phyloP scores from a whole-genome alignment of 2,113 vertebrate genomes.

The Bettongia penicillata region DNA sequence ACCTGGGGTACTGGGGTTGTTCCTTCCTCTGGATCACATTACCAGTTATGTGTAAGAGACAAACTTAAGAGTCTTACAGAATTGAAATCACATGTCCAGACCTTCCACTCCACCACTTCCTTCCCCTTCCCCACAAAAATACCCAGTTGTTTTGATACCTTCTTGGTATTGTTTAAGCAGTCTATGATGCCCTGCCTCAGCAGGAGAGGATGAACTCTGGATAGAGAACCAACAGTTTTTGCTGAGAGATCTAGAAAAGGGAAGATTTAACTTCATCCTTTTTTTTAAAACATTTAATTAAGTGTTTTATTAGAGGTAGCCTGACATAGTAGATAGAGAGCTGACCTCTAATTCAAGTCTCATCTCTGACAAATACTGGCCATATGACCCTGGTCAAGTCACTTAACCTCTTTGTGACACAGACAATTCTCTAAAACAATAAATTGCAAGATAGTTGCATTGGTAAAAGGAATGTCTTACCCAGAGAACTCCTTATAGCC shows the following conservation, averaged over 20 bases:
- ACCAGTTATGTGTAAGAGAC: neutral
- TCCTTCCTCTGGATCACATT: neutral
- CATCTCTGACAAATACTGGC: neutral
- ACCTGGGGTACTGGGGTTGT: neutral
- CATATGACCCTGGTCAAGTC: neutral
- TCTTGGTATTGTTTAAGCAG: neutral
- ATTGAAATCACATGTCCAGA: neutral
- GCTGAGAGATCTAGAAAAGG: neutral
- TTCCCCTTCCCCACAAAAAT: neutral
- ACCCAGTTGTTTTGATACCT: neutral
- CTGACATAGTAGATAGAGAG: neutral
- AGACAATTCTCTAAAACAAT: neutral
- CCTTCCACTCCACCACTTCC: neutral
- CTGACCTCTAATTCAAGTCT: neutral
- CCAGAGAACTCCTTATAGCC: neutral
- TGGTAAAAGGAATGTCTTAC: neutral
- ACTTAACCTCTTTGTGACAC: neutral
- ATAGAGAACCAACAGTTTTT: neutral
- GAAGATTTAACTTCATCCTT: neutral
- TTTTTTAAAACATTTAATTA: neutral
- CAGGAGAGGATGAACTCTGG: neutral
- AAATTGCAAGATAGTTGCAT: constrained; percentile 24
- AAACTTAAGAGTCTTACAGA: neutral
- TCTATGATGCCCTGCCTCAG: neutral
- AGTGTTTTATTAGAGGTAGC: neutral